Base-by-base conservation (phyloP, 2,888 invertebrate species). In the Sialis fuliginosa region DNA sequence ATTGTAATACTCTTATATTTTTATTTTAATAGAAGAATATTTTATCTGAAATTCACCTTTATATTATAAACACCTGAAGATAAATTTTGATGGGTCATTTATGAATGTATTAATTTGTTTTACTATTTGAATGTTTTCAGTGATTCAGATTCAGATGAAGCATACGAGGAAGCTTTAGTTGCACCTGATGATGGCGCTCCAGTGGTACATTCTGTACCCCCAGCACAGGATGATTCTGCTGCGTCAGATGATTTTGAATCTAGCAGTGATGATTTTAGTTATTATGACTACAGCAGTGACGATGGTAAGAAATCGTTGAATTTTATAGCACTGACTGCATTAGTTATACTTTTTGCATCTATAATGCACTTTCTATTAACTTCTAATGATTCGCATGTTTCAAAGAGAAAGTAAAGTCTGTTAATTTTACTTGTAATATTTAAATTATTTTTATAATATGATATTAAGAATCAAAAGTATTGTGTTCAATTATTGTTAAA, bases 131-230 rank as follows among this genome's bases (percentile, higher is more conserved):
- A 22, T 22, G 22, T 49, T 53, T 55, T 34, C 50, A 73, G 72
- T 60, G 77, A 78, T 55, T 70, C 71, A 32, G 75, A 77, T 35
- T 67, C 66, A 49, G 79, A 77, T 45, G 78, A 77, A 49, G 72
- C 74, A 13, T 79, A 72, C 55, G 79, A 81, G 57, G 80, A 81
- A 59, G 79, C 79, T 6, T 69, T 79, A 53, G 79, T 78, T 52
- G 39, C 35, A 2, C 31, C 31, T 6, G 47, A 10, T 34, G 72
- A 60, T 73, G 39, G 75, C 74, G n/a, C 30, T 33, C n/a, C 13
- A 44, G 76, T 56, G 79, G 80, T 55, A 82, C 81, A 1, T 55
- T 80, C 80, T 1, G 78, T 62, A 50, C 50, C 51, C 12, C 54
- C 54, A 40, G 58, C 60, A 2, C 57, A 54, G 45, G 56, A 58